phyloP scores from a whole-genome alignment of 2,888 invertebrate species.

The Himalopsyche japonica region DNA sequence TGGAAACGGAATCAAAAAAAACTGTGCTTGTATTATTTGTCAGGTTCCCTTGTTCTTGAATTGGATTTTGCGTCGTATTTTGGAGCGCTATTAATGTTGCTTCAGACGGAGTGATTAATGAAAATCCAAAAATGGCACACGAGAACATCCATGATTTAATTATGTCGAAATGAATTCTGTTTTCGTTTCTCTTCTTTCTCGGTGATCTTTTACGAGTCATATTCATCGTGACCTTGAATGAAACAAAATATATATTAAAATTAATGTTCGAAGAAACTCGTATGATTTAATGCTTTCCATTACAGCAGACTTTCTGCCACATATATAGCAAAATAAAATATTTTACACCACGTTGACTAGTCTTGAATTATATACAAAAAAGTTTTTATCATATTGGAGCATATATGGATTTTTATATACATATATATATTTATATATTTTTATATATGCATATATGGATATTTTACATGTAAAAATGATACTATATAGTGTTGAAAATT shows the following conservation, averaged over 20 bases:
- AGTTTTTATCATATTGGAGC: too few relatives aligned
- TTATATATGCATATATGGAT: too few relatives aligned
- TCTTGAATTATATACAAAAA: too few relatives aligned
- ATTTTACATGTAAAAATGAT: too few relatives aligned
- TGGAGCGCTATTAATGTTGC: neutral
- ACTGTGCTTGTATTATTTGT: neutral
- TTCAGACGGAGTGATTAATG: neutral
- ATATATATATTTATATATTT: too few relatives aligned
- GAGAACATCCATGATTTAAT: constrained; percentile 15
- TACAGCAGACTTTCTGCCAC: too few relatives aligned
- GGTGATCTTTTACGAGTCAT: constrained; percentile 24
- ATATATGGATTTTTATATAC: too few relatives aligned
- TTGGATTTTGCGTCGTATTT: neutral
- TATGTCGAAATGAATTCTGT: constrained; percentile 11
- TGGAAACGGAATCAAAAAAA: neutral
- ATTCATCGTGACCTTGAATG: constrained; percentile 18
- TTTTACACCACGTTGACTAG: too few relatives aligned
- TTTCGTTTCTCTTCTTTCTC: constrained; percentile 29
- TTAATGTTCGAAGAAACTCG: too few relatives aligned
- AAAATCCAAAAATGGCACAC: neutral
- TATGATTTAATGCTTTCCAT: too few relatives aligned
- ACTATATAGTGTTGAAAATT: too few relatives aligned
- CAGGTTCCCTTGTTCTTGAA: neutral
- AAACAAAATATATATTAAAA: neutral
- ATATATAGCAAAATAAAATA: too few relatives aligned